Evolutionary conservation across 2,888 invertebrate genomes (phyloP).

Genomic region (Microdon myrmicae): DNA sequence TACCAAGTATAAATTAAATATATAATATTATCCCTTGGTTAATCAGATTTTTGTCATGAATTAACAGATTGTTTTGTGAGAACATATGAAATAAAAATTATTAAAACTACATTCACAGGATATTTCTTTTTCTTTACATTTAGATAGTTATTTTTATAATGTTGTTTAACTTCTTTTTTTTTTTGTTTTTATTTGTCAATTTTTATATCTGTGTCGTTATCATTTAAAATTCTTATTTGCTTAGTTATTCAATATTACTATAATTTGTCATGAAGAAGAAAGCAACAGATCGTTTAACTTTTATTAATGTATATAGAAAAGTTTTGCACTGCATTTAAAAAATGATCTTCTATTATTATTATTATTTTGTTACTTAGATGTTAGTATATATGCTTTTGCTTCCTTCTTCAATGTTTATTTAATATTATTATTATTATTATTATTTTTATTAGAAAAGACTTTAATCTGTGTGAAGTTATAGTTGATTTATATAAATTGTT

Average conservation of each 20-base stretch:
- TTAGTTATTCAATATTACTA: slow-evolving; percentile 14
- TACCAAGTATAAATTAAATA: slow-evolving; percentile 10
- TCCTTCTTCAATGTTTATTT: slow-evolving; percentile 17
- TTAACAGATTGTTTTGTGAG: slow-evolving; percentile 40
- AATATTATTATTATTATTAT: slow-evolving; percentile 23
- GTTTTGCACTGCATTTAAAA: slow-evolving; percentile 30
- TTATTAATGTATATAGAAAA: slow-evolving; percentile 20
- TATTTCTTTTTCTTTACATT: slow-evolving; percentile 39
- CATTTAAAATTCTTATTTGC: neutral
- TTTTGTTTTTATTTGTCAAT: slow-evolving; percentile 16
- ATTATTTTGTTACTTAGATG: slow-evolving; percentile 20
- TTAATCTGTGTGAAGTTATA: slow-evolving; percentile 14
- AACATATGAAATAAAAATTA: slow-evolving; percentile 45
- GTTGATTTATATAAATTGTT: slow-evolving; percentile 37
- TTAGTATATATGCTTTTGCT: slow-evolving; percentile 19
- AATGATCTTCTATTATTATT: slow-evolving; percentile 35
- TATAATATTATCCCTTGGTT: too few species aligned
- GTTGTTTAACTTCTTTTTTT: slow-evolving; percentile 32
- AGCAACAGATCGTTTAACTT: slow-evolving; percentile 22
- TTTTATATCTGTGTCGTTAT: slow-evolving; percentile 16
- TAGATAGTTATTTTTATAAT: slow-evolving; percentile 41
- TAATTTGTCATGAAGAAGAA: slow-evolving; percentile 34
- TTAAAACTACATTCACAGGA: slow-evolving; percentile 49
- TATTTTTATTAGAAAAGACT: slow-evolving; percentile 10
- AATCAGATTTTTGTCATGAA: slow-evolving; percentile 34